A percentile compares a stretch with the other conserved stretches of the same genome.
Evolutionary conservation across 2,888 invertebrate species (phyloP).

Genomic region (Aphidius colemani): DNA sequence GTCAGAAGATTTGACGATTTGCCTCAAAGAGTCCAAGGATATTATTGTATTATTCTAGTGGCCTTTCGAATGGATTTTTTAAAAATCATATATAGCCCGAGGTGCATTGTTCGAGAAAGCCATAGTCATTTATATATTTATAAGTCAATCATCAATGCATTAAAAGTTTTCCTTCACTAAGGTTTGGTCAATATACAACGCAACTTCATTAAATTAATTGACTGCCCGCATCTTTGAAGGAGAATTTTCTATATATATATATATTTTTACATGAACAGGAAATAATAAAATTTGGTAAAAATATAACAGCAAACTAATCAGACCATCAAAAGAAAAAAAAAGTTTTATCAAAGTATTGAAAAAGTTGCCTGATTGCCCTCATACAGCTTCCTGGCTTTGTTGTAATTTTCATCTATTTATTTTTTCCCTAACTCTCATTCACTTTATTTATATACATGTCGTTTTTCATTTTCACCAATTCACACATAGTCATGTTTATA

Average conservation of each 20-base stretch:
- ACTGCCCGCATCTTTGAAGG: neutral
- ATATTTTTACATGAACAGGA: slow-evolving; percentile 3
- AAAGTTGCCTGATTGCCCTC: slow-evolving; percentile 10
- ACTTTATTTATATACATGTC: neutral
- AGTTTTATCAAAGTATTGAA: neutral
- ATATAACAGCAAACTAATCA: neutral
- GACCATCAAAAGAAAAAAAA: neutral
- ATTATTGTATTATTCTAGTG: neutral
- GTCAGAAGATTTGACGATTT: slow-evolving; percentile 38
- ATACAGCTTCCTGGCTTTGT: slow-evolving; percentile 1
- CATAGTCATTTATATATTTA: too few relatives aligned
- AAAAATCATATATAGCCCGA: neutral
- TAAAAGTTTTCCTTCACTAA: neutral
- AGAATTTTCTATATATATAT: neutral
- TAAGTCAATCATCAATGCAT: neutral
- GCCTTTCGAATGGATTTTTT: slow-evolving; percentile 15
- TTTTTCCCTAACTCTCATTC: neutral
- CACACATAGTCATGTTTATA: too few relatives aligned
- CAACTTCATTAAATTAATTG: neutral
- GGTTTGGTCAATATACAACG: too few relatives aligned
- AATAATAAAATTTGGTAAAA: slow-evolving; percentile 13
- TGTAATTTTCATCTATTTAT: slow-evolving; percentile 1
- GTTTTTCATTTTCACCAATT: too few relatives aligned
- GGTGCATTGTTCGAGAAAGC: too few relatives aligned
- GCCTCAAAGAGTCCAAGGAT: slow-evolving; percentile 34